Conservation (phyloP, 35 echinoderm and acorn worm species). For the Lytechinus pictus region DNA sequence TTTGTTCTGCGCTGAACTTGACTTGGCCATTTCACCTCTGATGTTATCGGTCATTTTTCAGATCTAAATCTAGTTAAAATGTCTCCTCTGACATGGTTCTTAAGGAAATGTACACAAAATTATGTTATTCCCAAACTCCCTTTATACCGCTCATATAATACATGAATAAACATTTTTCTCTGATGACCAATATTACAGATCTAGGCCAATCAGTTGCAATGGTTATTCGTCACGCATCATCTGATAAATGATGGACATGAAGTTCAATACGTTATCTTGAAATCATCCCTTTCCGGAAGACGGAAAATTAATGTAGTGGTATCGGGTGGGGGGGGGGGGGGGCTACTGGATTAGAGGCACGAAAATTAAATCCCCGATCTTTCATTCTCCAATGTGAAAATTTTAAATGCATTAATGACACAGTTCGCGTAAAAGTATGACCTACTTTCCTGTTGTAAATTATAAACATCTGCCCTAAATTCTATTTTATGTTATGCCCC, state of each 20-base stretch:
- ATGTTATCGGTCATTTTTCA: neutral
- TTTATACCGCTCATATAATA: no score
- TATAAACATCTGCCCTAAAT: neutral
- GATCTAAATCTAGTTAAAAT: no score
- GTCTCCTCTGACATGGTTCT: no score
- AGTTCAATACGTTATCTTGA: no score
- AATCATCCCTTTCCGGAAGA: neutral
- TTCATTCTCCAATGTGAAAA: neutral
- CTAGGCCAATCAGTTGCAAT: no score
- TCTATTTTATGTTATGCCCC: neutral
- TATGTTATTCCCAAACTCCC: no score
- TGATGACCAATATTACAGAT: no score
- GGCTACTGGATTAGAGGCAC: neutral
- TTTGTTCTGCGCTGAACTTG: neutral
- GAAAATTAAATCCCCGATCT: neutral
- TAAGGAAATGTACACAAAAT: no score
- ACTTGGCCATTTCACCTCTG: neutral
- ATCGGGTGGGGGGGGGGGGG: neutral
- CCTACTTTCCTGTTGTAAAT: neutral
- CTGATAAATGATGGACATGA: no score
- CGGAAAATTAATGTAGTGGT: neutral
- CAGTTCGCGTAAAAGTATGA: neutral
- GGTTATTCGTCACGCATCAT: no score
- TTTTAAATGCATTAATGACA: neutral
- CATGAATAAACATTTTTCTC: no score